Evolutionary conservation across 2,888 invertebrate species (phyloP), one percentile per base, ranked within the genome.

Genomic region (Pyrrhosoma nymphula): DNA sequence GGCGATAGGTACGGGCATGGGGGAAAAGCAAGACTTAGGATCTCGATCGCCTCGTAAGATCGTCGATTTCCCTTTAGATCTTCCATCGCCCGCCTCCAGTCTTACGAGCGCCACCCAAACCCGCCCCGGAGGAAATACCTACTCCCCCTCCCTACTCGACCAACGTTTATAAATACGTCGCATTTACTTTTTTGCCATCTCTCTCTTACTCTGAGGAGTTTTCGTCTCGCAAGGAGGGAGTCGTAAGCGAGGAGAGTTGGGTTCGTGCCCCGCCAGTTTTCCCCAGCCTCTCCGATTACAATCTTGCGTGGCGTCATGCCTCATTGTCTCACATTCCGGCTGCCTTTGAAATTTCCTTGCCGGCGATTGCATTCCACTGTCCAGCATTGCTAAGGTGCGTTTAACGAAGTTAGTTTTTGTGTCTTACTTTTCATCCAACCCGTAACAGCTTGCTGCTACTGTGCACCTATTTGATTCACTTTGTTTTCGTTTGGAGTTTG

Each of bases 91-190:
- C 55, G 47, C 89, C 89, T 56, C 56, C 47, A 23, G 55, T 89
- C 89, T 89, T 47, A 56, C 23, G 14, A 23, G 12, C 23, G 89
- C 89, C 89, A n/a, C 47, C 56, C n/a, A n/a, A n/a, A n/a, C n/a
- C 89, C 23, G 39, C n/a, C 88, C n/a, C n/a, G 12, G 26, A 35
- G 30, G 82, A 82, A 82, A 82, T 82, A 82, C 35, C 47, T 56
- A n/a, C n/a, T n/a, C n/a, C n/a, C 89, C 89, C 47, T n/a, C n/a
- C 20, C 47, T 10, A 20, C 47, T 88, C 69, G 12, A 30, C 75
- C 69, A 39, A 60, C 63, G 47, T 93, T 56, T 93, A 75, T 93
- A 93, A 93, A 93, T 93, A 93, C 93, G 69, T 93, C 93, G n/a
- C 47, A 18, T 30, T 63, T 63, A 69, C 16, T n/a, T 93, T 47